A percentile compares a stretch with the other conserved stretches of the same genome.
phyloP scores from a whole-genome alignment of 2,797 vertebrate genomes.

The Sebastes minor region DNA sequence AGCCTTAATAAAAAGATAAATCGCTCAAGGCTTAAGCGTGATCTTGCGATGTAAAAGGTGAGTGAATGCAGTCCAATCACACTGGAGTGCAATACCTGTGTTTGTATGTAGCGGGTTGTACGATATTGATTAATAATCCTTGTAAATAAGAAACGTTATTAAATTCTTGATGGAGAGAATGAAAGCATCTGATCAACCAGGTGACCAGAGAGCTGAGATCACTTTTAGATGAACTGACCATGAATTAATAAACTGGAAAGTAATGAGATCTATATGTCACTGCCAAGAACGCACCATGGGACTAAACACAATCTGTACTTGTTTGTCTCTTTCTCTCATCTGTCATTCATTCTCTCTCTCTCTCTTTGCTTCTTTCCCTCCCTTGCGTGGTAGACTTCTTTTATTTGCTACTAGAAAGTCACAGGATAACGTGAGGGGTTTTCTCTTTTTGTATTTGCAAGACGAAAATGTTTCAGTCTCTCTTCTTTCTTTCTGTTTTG shows the following conservation, averaged over 20 bases:
- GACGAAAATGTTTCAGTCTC: neutral
- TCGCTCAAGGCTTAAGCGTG: no score
- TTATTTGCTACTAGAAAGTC: neutral
- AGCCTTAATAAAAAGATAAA: neutral
- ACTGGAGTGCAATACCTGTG: neutral
- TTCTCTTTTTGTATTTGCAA: neutral
- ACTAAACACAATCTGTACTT: slow-evolving; percentile 17
- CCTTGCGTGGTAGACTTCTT: neutral
- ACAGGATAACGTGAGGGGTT: neutral
- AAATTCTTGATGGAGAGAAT: neutral
- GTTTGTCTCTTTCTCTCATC: neutral
- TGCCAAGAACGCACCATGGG: slow-evolving; percentile 17
- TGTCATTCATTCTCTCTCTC: neutral
- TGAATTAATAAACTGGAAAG: slow-evolving; percentile 29
- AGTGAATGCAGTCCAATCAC: neutral
- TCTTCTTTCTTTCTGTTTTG: neutral
- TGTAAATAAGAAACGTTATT: neutral
- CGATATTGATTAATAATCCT: neutral
- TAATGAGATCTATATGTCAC: slow-evolving; percentile 19
- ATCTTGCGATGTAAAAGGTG: neutral
- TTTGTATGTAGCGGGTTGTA: neutral
- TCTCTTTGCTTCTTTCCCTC: neutral
- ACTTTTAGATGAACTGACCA: slow-evolving; percentile 4
- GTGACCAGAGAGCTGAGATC: neutral
- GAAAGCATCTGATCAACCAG: slow-evolving; percentile 5